Conservation (phyloP, 92 coral and sea anemone genomes). For the Porites evermanni region DNA sequence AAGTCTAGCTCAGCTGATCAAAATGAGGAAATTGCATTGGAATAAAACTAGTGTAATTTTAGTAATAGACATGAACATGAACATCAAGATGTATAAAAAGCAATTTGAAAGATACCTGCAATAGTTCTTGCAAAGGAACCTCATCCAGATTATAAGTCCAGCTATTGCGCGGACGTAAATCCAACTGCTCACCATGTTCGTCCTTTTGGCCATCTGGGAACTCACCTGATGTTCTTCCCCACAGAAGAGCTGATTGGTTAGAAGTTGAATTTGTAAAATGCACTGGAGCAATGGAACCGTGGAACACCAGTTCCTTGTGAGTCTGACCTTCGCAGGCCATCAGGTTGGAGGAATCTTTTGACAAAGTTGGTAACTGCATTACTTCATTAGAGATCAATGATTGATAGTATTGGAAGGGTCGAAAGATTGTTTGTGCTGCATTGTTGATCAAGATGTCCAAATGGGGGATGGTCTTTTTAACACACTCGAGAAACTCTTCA, state of each 20-base stretch:
- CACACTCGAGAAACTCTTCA: conserved; percentile 24
- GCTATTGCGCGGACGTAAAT: conserved; percentile 40
- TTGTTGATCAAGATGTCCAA: conserved; percentile 55
- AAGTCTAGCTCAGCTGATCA: no score
- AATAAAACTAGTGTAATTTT: no score
- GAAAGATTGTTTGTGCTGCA: conserved; percentile 55
- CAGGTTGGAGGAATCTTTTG: conserved; percentile 37
- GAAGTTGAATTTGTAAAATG: neutral
- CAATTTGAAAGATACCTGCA: conserved; percentile 14
- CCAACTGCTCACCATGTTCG: conserved; percentile 50
- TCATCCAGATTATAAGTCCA: conserved; percentile 61
- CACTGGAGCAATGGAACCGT: neutral
- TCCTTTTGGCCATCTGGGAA: conserved; percentile 39
- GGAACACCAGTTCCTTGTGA: neutral
- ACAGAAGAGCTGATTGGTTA: neutral
- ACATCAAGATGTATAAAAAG: no score
- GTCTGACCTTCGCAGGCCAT: conserved; percentile 7
- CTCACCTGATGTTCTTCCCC: neutral
- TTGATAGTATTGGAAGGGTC: conserved; percentile 40
- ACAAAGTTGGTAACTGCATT: conserved; percentile 15
- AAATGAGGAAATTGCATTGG: no score
- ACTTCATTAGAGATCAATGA: conserved; percentile 22
- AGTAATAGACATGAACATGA: no score
- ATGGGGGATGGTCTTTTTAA: conserved; percentile 46
- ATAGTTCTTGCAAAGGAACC: conserved; percentile 47